phyloP scores from a whole-genome alignment of 2,797 vertebrate genomes.

The Linurgus olivaceus region DNA sequence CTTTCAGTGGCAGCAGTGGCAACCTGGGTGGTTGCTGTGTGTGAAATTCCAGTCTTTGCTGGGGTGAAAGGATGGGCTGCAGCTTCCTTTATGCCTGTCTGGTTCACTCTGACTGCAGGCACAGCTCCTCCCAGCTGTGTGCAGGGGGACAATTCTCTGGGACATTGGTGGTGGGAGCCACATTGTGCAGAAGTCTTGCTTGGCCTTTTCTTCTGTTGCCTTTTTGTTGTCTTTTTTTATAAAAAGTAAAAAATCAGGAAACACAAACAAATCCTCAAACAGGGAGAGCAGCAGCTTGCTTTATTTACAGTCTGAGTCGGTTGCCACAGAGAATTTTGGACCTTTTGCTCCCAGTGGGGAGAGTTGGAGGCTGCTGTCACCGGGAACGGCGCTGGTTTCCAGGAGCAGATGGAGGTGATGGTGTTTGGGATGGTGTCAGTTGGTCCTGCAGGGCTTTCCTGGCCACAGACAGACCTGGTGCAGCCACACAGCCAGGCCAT shows the following conservation, averaged over 20 bases:
- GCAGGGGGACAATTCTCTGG: background rate
- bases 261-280: background rate
- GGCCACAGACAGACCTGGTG: background rate
- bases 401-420: background rate
- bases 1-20: fast-evolving
- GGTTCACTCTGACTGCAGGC: background rate
- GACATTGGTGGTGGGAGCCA: background rate
- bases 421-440: fast-evolving
- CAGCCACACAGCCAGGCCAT: background rate
- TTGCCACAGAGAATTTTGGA: background rate
- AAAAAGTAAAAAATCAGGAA: background rate
- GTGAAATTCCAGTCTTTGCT: background rate
- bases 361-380: background rate
- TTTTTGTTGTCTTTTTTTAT: background rate
- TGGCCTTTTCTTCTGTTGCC: background rate
- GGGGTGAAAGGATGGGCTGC: background rate
- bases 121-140: background rate
- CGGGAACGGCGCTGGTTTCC: fast-evolving
- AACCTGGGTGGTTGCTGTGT: background rate
- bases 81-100: fast-evolving
- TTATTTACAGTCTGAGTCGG: fast-evolving
- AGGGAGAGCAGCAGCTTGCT: background rate
- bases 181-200: fast-evolving
- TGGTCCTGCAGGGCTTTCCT: background rate
- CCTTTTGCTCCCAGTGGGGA: background rate